Percentiles rank a stretch among this genome's conserved stretches.
phyloP scores from a whole-genome alignment of 2,113 vertebrate species.

The Odontophorus gujanensis region DNA sequence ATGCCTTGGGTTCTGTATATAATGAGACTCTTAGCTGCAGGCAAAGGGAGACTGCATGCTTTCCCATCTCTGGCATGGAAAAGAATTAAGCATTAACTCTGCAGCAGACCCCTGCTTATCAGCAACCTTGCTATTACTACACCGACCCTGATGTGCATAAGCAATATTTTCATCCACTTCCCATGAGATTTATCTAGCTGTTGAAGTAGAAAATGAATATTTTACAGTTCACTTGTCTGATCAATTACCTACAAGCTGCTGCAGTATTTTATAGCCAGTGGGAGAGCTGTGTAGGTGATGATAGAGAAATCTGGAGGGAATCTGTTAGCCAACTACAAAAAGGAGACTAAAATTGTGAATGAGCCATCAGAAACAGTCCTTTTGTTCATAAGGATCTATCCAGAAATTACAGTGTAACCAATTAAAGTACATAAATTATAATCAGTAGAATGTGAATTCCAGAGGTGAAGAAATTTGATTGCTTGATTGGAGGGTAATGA shows the following conservation, averaged over 20 bases:
- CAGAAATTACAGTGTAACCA: slow-evolving; percentile 85
- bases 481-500: slow-evolving; percentile 81
- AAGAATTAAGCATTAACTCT: slow-evolving; percentile 82
- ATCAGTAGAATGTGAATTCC: slow-evolving; percentile 86
- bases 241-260: slow-evolving; percentile 99
- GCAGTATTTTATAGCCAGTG: slow-evolving; percentile 93
- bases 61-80: slow-evolving; percentile 71
- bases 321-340: slow-evolving; percentile 81
- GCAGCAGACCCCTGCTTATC: slow-evolving; percentile 89
- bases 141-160: slow-evolving; percentile 92
- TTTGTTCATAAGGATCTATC: slow-evolving; percentile 75
- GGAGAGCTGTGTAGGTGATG: slow-evolving; percentile 90
- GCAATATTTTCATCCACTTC: slow-evolving; percentile 96
- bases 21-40: slow-evolving; percentile 86
- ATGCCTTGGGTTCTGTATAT: slow-evolving; percentile 82
- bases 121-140: slow-evolving; percentile 87
- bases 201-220: slow-evolving; percentile 99
- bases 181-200: slow-evolving; percentile 98
- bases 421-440: slow-evolving; percentile 86
- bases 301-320: slow-evolving; percentile 90
- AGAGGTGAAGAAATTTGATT: slow-evolving; percentile 81
- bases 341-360: slow-evolving; percentile 77
- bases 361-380: slow-evolving; percentile 79
- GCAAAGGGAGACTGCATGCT: slow-evolving; percentile 77
- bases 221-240: slow-evolving; percentile 99